Conservation (phyloP, 2,797 vertebrate species). For the Vespertilio murinus region DNA sequence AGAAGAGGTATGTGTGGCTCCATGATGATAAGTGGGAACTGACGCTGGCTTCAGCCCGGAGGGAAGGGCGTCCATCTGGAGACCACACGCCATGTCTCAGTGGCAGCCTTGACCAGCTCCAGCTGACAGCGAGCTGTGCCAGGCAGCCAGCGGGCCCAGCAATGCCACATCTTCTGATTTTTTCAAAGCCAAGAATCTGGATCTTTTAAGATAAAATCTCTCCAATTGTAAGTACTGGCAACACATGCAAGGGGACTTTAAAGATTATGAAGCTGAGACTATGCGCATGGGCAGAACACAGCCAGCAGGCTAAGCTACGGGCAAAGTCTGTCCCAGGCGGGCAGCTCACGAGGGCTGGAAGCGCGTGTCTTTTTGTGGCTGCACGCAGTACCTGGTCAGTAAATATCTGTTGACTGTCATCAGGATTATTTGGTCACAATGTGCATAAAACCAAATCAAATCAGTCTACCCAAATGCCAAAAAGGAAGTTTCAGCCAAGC, state of each 20-base stretch:
- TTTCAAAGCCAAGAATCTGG: background rate
- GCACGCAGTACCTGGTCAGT: background rate
- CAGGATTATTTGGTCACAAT: background rate
- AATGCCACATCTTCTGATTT: background rate
- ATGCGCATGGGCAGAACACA: background rate
- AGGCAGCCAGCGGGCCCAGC: background rate
- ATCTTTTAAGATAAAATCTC: background rate
- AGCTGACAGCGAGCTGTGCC: background rate
- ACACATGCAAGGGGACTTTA: background rate
- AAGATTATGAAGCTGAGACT: background rate
- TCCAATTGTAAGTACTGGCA: conserved; percentile 22
- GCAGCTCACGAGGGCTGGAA: background rate
- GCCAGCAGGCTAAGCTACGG: background rate
- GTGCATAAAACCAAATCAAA: conserved; percentile 21
- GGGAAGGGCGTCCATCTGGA: background rate
- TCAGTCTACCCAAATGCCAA: background rate
- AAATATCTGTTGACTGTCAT: background rate
- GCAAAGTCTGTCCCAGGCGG: too few relatives aligned
- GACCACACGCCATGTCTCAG: fast-evolving
- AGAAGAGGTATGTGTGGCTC: background rate
- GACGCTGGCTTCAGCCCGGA: background rate
- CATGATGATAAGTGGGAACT: background rate
- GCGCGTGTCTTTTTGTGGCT: background rate
- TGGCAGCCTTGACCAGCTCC: background rate
- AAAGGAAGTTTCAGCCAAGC: background rate